Evolutionary conservation across 2,888 invertebrate genomes (phyloP), one percentile per base, ranked within the genome.

Genomic region (Eupeodes latifasciatus): DNA sequence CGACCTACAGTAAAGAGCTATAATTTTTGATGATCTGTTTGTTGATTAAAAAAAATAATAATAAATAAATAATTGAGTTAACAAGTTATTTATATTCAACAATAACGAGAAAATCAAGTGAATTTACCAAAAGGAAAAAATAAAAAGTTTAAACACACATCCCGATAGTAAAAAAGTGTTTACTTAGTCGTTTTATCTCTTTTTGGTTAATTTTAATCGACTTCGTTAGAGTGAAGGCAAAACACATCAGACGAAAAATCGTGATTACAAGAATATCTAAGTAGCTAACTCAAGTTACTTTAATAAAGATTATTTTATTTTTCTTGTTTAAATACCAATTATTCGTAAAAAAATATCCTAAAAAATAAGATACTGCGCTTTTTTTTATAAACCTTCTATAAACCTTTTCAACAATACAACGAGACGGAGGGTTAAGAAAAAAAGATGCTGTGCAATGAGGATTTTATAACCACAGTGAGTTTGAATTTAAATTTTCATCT

Each of bases 391-490:
- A 40, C 2, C 27, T 27, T 27, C 40, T 40, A 5, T 7, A 5
- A 9, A 27, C 27, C 27, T 69, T 27, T 59, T 80, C 85, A 75
- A 69, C 6, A 5, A 55, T 53, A 66, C 77, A 36, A n/a, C 4
- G 64, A 76, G 79, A 85, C 85, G 75, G 34, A 16, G 62, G 40
- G 40, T 40, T 67, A 55, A 27, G 76, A 85, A 81, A 85, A 19
- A 80, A 85, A 88, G 85, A 88, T 88, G 88, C 88, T 88, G 85
- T 88, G 88, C 85, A 88, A 88, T 88, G 88, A 88, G 85, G 88
- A 88, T 85, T 88, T 88, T 81, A 85, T 88, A 66, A 85, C 88
- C 74, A 85, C 88, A 66, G 88, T 88, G 66, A 88, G 88, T 85
- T 76, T 72, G 19, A 27, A 14, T 66, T 66, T 44, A 6, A 11